Evolutionary conservation across 2,888 invertebrate species (phyloP), one percentile per base, ranked within the genome.

Genomic region (Boloria selene): DNA sequence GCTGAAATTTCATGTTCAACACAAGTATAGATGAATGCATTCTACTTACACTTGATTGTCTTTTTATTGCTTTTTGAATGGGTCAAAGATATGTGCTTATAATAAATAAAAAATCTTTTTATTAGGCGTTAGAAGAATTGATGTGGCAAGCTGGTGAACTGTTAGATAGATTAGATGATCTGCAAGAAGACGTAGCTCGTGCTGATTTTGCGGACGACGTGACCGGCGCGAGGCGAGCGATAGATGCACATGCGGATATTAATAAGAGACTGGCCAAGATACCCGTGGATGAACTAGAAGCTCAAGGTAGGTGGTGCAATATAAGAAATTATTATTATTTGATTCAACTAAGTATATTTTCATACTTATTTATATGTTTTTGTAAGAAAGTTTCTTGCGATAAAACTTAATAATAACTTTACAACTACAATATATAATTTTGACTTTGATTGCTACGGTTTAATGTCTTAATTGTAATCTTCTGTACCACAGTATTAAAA

Each of bases 141-240:
- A 96, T 97, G 77, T 98, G 98, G 98, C 98, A 98, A 92, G 97
- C 98, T 1, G 96, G 97, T 58, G 99, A 99, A 85, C 93, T 98
- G 72, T 93, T 98, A 70, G 98, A 98, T 84, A 94, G 98, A 71
- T 93, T 99, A 69, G 98, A 99, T 79, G 97, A 98, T 81, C 93
- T 98, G 50, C 97, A 98, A 82, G 98, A 98, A 83, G 98, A 98
- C 85, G 94, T 99, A 62, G 96, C 96, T 62, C 95, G 98, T 73
- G 97, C 97, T 73, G 98, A 98, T 80, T 97, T 98, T 81, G 98
- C 99, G 0, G 98, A 98, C 80, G 98, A 99, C 88, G 97, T 98
- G 22, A 95, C 95, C 64, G 96, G 97, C 59, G 98, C 99, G 17
- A 96, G 98, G 78, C 95, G 97, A 75, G 96, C 97, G 66, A 96